Base-by-base conservation (phyloP, 2,797 vertebrate species). In the Champsocephalus esox region DNA sequence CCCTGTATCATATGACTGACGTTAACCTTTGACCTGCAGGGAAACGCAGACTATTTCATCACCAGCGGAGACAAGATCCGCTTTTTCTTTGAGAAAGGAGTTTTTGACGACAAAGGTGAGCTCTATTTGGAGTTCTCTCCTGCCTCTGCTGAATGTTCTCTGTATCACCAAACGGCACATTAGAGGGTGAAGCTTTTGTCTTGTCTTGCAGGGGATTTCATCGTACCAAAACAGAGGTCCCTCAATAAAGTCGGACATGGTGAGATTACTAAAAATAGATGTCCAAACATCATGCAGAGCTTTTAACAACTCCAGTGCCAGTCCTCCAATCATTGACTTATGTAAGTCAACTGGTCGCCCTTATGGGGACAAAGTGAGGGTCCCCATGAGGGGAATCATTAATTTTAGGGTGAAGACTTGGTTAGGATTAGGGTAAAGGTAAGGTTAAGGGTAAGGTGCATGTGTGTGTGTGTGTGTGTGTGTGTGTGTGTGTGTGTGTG, bases 11-110 rank as follows among this genome's bases (percentile, higher is more conserved):
- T 52, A 13, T 82, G 67, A 82, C 64, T 21, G 1, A 46, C 32
- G 24, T 83, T 38, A 57, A 83, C 56, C 21, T 71, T 38, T 38
- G 34, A 38, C 70, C 74, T 67, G 61, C 79, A 99, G 98, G 97
- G 97, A 70, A 97, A 90, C 56, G 92, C 96, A 0, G 96, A 99
- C 73, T 99, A 99, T 91, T 99, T 99, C 89, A 92, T 99, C 70
- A 97, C 90, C 86, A 99, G 98, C 1, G 97, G 98, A 44, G 98
- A 99, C 93, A 97, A 99, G 92, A 95, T 99, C 70, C 90, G 96
- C 19, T 99, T 97, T 92, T 99, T 99, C 95, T 99, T 99, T 83
- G 98, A 99, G 78, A 97, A 97, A 85, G 97, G 95, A 5, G 97
- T 97, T 90, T 96, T 99, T 86, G 94, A 97, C 12, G 87, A 96